Base-by-base conservation (phyloP, 1,140 invertebrate species). In the Diachasmimorpha longicaudata region DNA sequence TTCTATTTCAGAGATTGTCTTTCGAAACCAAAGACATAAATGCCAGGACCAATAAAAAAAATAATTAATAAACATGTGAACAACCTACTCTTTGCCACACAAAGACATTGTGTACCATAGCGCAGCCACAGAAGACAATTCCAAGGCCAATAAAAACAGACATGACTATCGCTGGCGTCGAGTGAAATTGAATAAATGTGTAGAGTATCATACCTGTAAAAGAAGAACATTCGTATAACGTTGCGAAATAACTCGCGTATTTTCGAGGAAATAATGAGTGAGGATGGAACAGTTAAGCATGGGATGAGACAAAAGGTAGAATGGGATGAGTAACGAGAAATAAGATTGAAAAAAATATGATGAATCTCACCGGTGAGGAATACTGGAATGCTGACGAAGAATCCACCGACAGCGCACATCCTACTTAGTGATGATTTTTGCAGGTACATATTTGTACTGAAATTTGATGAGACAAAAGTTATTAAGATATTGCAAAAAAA, bases 51-150 rank as follows among this genome's bases (percentile, higher is more conserved):
- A 46, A 46, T 46, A 5, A 46, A 46, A 21, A 36, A 70, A 39
- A 9, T 68, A 39, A 42, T 42, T 66, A 46, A 74, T 74, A 9
- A 70, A 44, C 23, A 44, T n/a, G 75, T 70, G 10, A 71, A 48
- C 31, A 79, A 81, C 85, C 94, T 86, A 96, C 96, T 88, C 93
- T 94, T 86, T 97, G 96, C 96, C 96, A 98, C 19, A 97, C 93
- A 86, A 97, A 97, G 4, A 97, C 95, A 85, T 97, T 97, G 88
- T 98, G 96, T 9, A 97, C 95, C 92, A 97, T 95, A 55, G 96
- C 95, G 81, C 95, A 95, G 74, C 96, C 95, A 86, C 96, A 97
- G 88, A 97, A 97, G 13, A 97, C 91, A 46, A 97, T 96, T 0
- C 96, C 96, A 2, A 96, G 89, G 9, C 94, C 96, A 63, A 97